phyloP scores from a whole-genome alignment of 2,888 invertebrate species.

The Apeira syringaria region DNA sequence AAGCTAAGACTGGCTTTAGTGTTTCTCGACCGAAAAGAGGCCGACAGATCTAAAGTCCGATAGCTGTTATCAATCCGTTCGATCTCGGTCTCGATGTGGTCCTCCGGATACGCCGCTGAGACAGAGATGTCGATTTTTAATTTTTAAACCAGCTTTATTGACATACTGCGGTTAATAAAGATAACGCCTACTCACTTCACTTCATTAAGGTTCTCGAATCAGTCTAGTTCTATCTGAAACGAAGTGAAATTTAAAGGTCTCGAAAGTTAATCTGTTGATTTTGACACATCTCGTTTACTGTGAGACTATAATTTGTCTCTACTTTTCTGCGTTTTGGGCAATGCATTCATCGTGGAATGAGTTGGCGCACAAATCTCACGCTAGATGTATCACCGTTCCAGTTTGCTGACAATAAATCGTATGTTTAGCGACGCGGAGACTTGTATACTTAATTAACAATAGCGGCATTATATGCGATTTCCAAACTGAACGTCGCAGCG shows the following conservation, averaged over 20 bases:
- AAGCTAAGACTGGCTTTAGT: conserved; percentile 57
- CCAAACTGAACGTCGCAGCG: conserved; percentile 71
- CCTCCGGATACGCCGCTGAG: conserved; percentile 55
- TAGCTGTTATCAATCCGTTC: conserved; percentile 59
- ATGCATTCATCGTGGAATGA: conserved; percentile 49
- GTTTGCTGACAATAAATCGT: conserved; percentile 78
- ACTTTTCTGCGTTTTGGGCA: conserved; percentile 62
- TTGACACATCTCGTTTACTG: conserved; percentile 38
- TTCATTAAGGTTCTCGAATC: conserved; percentile 51
- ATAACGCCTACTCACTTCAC: conserved; percentile 40
- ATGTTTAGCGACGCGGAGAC: conserved; percentile 77
- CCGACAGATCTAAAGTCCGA: conserved; percentile 64
- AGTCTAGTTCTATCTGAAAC: conserved; percentile 36
- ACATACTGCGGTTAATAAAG: conserved; percentile 50
- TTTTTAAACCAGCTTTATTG: conserved; percentile 50
- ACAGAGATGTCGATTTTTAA: conserved; percentile 59
- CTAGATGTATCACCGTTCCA: conserved; percentile 69
- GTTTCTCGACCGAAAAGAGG: conserved; percentile 60
- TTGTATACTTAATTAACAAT: conserved; percentile 82
- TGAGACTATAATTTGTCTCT: conserved; percentile 54
- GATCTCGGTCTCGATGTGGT: conserved; percentile 62
- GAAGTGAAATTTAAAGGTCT: conserved; percentile 38
- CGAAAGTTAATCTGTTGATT: conserved; percentile 53
- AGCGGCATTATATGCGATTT: conserved; percentile 78
- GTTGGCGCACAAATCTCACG: conserved; percentile 64